Evolutionary conservation across 2,888 invertebrate species (phyloP), one percentile per base, ranked within the genome.

Genomic region (Eumerus sabulonum): DNA sequence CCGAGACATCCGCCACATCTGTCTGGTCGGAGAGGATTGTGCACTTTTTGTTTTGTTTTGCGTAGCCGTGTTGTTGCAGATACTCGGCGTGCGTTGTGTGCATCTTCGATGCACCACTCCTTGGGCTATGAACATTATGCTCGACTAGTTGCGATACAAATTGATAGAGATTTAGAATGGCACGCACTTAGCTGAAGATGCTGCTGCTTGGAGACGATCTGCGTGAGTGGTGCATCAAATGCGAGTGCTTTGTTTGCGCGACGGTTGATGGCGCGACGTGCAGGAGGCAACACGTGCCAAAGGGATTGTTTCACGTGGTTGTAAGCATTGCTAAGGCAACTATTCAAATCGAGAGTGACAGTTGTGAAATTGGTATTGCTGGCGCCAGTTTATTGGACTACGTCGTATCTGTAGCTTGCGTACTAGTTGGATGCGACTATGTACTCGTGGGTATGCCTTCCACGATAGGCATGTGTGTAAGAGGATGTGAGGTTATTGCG

Each of bases 71-170:
- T 27, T 27, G 27, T 27, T 27, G 27, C 7, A 27, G 27, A 2
- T 27, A 2, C 7, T 27, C 27, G 27, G 27, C 27, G 27, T 27
- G 7, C 7, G 27, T 27, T 27, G 3, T 27, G 7, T 27, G 27
- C 27, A 27, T 27, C 27, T 50, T 63, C 70, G 71, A 71, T 76
- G 60, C 54, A 76, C 71, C 53, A 66, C 47, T 60, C 47, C 72
- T 67, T 67, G 62, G 62, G 51, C 67, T 72, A 56, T 72, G 72
- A 67, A 63, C 77, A 77, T 77, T 77, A 77, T 72, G 77, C 77
- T 77, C 62, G 77, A 77, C 72, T 77, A 77, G 77, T 72, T 77
- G 77, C 77, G 72, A 72, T 77, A 77, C 77, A 72, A 67, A 77
- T 77, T 77, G 77, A 77, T 67, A 72, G 77, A 72, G 67, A 77